phyloP scores from a whole-genome alignment of 1,140 invertebrate genomes.

The Andrena cerasifolii region DNA sequence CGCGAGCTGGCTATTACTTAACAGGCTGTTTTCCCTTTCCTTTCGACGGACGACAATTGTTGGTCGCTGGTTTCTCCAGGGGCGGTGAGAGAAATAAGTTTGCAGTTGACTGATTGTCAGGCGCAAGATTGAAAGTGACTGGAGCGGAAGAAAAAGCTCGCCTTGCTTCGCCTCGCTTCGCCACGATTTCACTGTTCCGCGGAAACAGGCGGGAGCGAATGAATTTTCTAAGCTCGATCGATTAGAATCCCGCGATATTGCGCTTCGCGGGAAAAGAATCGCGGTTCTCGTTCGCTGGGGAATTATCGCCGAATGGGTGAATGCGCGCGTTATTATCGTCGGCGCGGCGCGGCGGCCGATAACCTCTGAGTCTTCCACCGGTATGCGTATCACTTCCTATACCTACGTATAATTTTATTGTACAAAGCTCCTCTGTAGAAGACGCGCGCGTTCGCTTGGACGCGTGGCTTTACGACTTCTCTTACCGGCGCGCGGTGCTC shows the following conservation, averaged over 20 bases:
- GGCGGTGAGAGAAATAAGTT: neutral
- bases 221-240: neutral
- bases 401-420: no score
- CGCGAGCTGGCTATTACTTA: neutral
- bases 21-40: neutral
- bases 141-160: neutral
- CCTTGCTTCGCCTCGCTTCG: no score
- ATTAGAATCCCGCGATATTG: conserved; percentile 14
- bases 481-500: neutral
- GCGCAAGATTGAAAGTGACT: neutral
- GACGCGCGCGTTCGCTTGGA: neutral
- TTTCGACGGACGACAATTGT: neutral
- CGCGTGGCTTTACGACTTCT: neutral
- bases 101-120: neutral
- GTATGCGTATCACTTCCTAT: conserved; percentile 5
- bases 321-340: conserved; percentile 11
- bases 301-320: conserved; percentile 3
- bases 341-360: no score
- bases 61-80: no score
- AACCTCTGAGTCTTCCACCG: conserved; percentile 9
- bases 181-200: neutral
- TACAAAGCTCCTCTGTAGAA: neutral
- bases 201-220: neutral
- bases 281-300: neutral
- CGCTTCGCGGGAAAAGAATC: conserved; percentile 8